A percentile compares a stretch with the other conserved stretches of the same genome.
Conservation (phyloP, 2,888 invertebrate species). For the Amphipoea lucens region DNA sequence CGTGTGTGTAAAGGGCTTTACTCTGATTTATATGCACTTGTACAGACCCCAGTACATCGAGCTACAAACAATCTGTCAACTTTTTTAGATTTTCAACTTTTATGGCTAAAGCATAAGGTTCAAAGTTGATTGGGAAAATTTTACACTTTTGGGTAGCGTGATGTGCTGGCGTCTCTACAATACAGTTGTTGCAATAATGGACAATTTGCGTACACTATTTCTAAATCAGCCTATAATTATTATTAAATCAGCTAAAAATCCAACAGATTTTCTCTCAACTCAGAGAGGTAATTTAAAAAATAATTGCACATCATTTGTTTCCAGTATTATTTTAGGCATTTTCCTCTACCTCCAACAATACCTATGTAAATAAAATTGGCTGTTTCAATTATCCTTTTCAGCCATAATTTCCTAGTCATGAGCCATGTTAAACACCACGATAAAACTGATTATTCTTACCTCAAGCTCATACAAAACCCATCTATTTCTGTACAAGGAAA, state of each 20-base stretch:
- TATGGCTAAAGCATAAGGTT: too few relatives aligned
- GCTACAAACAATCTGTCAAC: too few relatives aligned
- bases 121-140: too few relatives aligned
- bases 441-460: constrained; percentile 15
- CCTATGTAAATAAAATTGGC: not conserved
- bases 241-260: not conserved
- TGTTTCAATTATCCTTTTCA: not conserved
- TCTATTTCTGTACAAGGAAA: constrained; percentile 49
- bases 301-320: not conserved
- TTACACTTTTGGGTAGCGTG: too few relatives aligned
- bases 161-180: too few relatives aligned
- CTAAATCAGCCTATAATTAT: not conserved
- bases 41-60: too few relatives aligned
- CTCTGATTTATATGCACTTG: too few relatives aligned
- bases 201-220: too few relatives aligned
- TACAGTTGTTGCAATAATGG: too few relatives aligned
- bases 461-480: not conserved
- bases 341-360: not conserved
- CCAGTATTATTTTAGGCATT: not conserved
- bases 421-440: not conserved
- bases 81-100: too few relatives aligned
- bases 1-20: too few relatives aligned
- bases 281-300: not conserved
- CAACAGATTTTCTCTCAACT: not conserved
- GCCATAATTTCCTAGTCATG: not conserved